Evolutionary conservation across 2,113 vertebrate species (phyloP), one percentile per base, ranked within the genome.

Genomic region (Sakesphorus luctuosus): DNA sequence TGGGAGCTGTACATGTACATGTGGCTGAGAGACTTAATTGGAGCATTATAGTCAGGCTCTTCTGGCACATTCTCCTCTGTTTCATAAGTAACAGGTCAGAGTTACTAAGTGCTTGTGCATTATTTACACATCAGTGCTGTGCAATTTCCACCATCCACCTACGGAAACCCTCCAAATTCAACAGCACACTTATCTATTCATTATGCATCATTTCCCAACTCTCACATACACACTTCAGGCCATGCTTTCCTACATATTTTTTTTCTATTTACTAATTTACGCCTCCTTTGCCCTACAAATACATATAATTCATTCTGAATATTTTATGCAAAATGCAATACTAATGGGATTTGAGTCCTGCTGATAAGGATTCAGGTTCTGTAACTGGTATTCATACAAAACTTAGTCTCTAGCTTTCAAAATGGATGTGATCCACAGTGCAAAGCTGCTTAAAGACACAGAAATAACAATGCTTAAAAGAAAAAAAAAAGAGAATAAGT

Each of bases 281-380:
- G 10, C 50, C 62, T 95, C 26, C 69, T 72, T 92, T 87, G 20
- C 78, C 80, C 81, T 81, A 86, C 69, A 96, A 95, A 68, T 93
- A 83, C 52, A 77, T 91, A 40, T 71, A 63, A 93, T 88, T 87
- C 0, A 90, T 86, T 90, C 63, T 72, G 88, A 94, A 94, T 94
- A 79, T 90, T 90, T 96, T 96, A 94, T 94, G 68, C 76, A 90
- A 87, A 93, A 89, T 40, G 24, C 11, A 90, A 78, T 82, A 87
- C 92, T 92, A 87, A 92, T 72, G 83, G 83, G 86, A 96, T 94
- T 96, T 94, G 84, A 84, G n/a, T 76, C 66, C 93, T 94, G 44
- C 74, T 93, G 74, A 91, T 89, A 89, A 82, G 58, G 65, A 80
- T 92, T 93, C 90, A 74, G 38, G 28, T 89, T 94, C 62, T 13